Evolutionary conservation across 2,888 invertebrate species (phyloP).

Genomic region (Phymatocera aterrima): DNA sequence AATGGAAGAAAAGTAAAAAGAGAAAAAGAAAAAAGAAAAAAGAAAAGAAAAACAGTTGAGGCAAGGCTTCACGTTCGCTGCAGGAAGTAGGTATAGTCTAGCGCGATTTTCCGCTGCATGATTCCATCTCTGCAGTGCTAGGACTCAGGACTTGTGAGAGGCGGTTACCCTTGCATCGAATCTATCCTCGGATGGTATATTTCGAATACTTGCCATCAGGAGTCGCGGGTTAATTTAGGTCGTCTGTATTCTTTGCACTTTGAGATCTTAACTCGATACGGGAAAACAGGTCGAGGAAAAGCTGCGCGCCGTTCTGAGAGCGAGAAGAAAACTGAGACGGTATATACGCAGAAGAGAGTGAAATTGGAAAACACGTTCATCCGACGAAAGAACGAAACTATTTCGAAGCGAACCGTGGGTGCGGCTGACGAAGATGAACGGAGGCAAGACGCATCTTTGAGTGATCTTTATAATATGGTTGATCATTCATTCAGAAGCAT

Average conservation of each 20-base stretch:
- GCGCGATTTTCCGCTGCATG: conserved; percentile 31
- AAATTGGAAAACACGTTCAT: no score
- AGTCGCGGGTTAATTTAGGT: conserved; percentile 27
- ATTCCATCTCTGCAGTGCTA: conserved; percentile 12
- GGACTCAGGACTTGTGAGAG: no score
- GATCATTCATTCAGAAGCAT: not conserved
- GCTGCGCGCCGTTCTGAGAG: not conserved
- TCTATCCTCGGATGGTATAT: not conserved
- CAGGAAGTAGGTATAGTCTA: not conserved
- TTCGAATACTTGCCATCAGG: not conserved
- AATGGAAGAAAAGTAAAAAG: not conserved
- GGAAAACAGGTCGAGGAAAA: not conserved
- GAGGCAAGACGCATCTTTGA: not conserved
- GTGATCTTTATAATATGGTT: not conserved
- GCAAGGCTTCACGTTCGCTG: conserved; percentile 4
- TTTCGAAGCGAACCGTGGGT: no score
- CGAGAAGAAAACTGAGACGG: no score
- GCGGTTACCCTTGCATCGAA: conserved; percentile 28
- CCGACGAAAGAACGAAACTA: no score
- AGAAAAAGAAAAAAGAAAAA: not conserved
- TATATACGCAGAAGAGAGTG: no score
- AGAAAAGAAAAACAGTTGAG: not conserved
- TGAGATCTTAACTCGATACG: not conserved
- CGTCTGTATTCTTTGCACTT: not conserved
- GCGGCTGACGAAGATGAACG: not conserved